phyloP scores from a whole-genome alignment of 2,888 invertebrate genomes.

The Thymelicus lineola region DNA sequence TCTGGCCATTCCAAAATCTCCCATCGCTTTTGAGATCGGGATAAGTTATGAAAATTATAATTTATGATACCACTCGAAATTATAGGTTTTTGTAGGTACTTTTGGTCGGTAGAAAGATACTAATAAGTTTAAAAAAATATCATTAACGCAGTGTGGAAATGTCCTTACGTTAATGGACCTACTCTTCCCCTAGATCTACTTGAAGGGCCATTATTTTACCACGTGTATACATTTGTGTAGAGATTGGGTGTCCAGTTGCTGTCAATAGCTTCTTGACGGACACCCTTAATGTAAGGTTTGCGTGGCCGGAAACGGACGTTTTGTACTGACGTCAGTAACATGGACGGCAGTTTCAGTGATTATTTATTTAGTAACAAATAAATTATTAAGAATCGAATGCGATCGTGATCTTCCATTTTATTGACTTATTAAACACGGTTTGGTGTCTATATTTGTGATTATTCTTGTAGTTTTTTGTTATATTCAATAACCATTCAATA shows the following conservation, averaged over 20 bases:
- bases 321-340: constrained; percentile 72
- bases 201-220: constrained; percentile 26
- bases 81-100: no score
- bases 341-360: constrained; percentile 69
- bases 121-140: no score
- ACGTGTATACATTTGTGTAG: constrained; percentile 29
- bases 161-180: constrained; percentile 9
- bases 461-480: no score
- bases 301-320: constrained; percentile 81
- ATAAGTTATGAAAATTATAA: no score
- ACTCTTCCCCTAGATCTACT: not conserved
- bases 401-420: constrained; percentile 47
- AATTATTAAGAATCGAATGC: constrained; percentile 65
- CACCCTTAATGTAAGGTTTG: constrained; percentile 77
- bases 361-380: constrained; percentile 65
- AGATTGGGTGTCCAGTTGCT: constrained; percentile 48
- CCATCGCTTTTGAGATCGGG: no score
- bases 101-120: no score
- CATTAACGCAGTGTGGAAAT: not conserved
- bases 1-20: no score
- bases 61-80: no score
- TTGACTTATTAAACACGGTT: not conserved
- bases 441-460: not conserved
- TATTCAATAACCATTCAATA: no score
- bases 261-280: constrained; percentile 67